These are phyloP conservation scores for Lycaena phlaeas DNA, from an alignment of 2,888 invertebrate species.

Conservation along the genomic window DNA sequence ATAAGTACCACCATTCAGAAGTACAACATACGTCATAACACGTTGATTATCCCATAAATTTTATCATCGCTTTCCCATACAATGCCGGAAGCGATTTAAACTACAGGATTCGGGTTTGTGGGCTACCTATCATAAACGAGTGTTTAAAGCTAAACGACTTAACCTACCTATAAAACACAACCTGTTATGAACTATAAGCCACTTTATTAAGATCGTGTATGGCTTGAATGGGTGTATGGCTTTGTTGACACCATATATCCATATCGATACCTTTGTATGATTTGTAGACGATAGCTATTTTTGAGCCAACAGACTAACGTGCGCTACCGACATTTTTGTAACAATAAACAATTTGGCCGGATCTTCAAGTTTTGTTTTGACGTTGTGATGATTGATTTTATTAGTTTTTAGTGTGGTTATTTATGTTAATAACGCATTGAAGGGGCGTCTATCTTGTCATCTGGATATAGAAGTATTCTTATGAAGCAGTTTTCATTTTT, in stretches of 20 bases:
- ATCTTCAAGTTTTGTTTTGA: slow-evolving; percentile 52
- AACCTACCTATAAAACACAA: background rate
- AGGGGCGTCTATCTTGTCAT: too few relatives aligned
- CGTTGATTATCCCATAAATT: slow-evolving; percentile 18
- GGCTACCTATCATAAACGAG: slow-evolving; percentile 32
- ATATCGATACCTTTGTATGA: slow-evolving; percentile 43
- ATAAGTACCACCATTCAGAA: too few relatives aligned
- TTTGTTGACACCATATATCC: slow-evolving; percentile 21
- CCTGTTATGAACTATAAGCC: background rate
- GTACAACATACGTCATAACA: background rate
- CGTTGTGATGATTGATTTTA: slow-evolving; percentile 48
- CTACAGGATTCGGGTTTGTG: slow-evolving; percentile 47
- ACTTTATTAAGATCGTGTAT: background rate
- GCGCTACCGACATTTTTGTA: slow-evolving; percentile 50
- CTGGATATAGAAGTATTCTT: background rate
- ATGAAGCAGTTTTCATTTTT: too few relatives aligned
- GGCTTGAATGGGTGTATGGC: background rate
- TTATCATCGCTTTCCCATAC: slow-evolving; percentile 25
- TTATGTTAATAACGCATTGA: background rate
- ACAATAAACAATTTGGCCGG: slow-evolving; percentile 53
- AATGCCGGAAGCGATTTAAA: slow-evolving; percentile 38
- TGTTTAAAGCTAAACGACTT: background rate
- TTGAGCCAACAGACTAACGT: slow-evolving; percentile 54
- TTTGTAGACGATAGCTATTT: slow-evolving; percentile 61
- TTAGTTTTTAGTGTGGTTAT: slow-evolving; percentile 30